phyloP scores from a whole-genome alignment of 2,888 invertebrate genomes.

The Phaonia tiefii region DNA sequence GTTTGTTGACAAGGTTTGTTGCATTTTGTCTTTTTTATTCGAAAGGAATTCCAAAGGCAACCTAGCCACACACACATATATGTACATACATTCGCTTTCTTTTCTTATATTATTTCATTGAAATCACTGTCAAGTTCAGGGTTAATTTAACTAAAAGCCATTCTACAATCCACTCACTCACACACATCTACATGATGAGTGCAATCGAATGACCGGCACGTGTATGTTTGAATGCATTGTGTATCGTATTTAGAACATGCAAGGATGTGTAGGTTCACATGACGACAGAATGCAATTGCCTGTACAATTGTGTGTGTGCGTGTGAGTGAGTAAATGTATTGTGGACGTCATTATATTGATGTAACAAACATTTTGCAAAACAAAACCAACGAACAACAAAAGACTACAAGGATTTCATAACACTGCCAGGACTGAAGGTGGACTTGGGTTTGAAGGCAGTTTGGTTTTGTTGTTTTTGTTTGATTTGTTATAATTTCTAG shows the following conservation, averaged over 20 bases:
- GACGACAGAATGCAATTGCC: neutral
- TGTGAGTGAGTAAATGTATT: slow-evolving; percentile 7
- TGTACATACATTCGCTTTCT: neutral
- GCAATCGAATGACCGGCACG: slow-evolving; percentile 52
- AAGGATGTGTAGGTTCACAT: neutral
- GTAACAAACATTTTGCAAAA: slow-evolving; percentile 5
- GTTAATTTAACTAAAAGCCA: slow-evolving; percentile 59
- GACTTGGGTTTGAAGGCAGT: slow-evolving; percentile 8
- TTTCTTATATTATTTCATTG: neutral
- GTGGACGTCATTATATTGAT: slow-evolving; percentile 34
- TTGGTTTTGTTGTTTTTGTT: neutral
- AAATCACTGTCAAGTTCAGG: slow-evolving; percentile 64
- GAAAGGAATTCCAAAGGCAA: slow-evolving; percentile 13
- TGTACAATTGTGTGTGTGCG: neutral
- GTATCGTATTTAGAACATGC: no score
- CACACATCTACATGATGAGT: slow-evolving; percentile 3
- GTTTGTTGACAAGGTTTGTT: neutral
- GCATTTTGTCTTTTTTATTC: neutral
- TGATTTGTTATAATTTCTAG: neutral
- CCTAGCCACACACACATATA: neutral
- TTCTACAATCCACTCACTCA: neutral
- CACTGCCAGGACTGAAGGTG: neutral
- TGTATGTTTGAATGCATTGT: slow-evolving; percentile 34
- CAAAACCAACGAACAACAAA: slow-evolving; percentile 11
- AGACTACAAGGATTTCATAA: slow-evolving; percentile 11